Conservation (phyloP, 2,797 vertebrate species). For the Odontamblyopus rebecca region DNA sequence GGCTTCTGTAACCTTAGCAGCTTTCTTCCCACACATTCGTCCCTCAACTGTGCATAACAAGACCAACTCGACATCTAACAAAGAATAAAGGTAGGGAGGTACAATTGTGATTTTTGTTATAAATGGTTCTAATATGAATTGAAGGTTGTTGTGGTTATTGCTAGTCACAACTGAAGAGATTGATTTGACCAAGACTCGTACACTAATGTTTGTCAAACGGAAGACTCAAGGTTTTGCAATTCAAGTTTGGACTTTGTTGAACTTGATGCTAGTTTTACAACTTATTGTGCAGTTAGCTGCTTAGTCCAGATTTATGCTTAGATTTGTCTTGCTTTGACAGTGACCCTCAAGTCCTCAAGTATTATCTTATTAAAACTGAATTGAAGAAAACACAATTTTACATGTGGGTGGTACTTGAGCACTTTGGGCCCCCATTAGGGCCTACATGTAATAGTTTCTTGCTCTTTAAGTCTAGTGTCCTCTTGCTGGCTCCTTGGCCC, state of each 20-base stretch:
- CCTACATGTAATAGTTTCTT: slow-evolving; percentile 41
- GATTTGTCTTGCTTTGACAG: not conserved
- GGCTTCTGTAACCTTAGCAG: not conserved
- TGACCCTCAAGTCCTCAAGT: too few species aligned
- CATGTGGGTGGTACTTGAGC: too few species aligned
- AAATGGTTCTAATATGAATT: too few species aligned
- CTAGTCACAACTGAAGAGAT: not conserved
- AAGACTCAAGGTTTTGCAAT: not conserved
- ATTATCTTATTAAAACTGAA: too few species aligned
- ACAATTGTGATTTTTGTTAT: too few species aligned
- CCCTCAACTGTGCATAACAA: not conserved
- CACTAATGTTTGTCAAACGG: not conserved
- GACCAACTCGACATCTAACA: not conserved
- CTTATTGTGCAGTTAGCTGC: not conserved
- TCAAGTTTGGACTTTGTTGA: not conserved
- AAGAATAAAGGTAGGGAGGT: too few species aligned
- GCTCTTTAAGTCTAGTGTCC: slow-evolving; percentile 33
- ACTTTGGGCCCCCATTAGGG: too few species aligned
- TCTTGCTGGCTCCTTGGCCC: slow-evolving; percentile 42
- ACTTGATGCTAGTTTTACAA: not conserved
- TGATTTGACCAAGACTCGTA: not conserved
- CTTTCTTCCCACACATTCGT: not conserved
- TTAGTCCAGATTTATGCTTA: not conserved
- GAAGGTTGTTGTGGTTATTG: not conserved
- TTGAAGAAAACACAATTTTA: too few species aligned